Conservation (phyloP, 2,113 vertebrate species). For the Ellobius talpinus region DNA sequence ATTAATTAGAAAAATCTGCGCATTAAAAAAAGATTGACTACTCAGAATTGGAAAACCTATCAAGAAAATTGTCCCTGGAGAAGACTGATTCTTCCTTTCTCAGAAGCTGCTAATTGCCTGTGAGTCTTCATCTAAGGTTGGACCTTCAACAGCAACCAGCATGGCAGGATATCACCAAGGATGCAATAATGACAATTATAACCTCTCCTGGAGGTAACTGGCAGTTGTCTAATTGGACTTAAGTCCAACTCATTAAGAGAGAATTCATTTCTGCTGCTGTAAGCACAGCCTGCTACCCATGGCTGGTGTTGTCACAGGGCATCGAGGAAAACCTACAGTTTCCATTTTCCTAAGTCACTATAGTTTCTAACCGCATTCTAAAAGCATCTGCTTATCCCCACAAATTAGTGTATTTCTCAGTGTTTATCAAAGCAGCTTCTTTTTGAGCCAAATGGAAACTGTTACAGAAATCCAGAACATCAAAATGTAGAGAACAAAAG, state of each 20-base stretch:
- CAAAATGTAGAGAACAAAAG: background rate
- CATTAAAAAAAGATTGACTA: background rate
- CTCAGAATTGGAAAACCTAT: background rate
- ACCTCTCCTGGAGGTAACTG: background rate
- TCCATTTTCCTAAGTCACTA: background rate
- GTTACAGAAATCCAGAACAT: background rate
- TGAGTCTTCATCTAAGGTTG: background rate
- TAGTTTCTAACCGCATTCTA: background rate
- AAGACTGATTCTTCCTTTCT: background rate
- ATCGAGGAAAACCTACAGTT: background rate
- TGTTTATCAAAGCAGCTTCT: background rate
- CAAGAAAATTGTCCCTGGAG: background rate
- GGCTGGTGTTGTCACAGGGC: background rate
- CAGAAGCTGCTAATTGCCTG: background rate
- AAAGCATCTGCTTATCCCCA: background rate
- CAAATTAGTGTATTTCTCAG: background rate
- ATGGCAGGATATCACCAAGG: background rate
- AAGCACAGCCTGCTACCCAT: background rate
- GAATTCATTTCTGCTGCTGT: background rate
- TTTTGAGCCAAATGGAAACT: background rate
- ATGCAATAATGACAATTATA: background rate
- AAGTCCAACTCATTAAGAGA: background rate
- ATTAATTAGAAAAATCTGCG: background rate
- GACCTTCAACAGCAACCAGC: background rate
- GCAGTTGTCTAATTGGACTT: background rate